Evolutionary conservation across 1,140 invertebrate species (phyloP).

Genomic region (Cepaea nemoralis): DNA sequence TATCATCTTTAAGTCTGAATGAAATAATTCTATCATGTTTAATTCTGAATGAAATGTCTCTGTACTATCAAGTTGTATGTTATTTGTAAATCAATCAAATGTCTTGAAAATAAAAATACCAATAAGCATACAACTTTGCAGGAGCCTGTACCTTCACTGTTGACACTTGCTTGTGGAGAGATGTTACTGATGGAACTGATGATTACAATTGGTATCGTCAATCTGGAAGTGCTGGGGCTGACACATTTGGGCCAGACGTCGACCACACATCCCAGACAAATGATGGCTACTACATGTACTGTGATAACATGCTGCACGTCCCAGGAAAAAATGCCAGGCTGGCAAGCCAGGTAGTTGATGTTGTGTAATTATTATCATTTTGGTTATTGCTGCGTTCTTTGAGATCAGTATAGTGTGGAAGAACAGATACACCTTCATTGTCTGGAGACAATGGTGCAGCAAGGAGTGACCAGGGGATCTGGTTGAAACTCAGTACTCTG

Average conservation of each 20-base stretch:
- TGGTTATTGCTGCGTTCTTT: not conserved
- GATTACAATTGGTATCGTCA: constrained; percentile 65
- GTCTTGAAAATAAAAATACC: too few relatives aligned
- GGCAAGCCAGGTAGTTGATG: constrained; percentile 38
- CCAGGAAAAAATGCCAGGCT: constrained; percentile 37
- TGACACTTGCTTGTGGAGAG: constrained; percentile 62
- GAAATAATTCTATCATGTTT: too few relatives aligned
- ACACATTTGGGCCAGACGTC: constrained; percentile 58
- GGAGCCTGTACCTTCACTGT: constrained; percentile 63
- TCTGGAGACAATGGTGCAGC: too few relatives aligned
- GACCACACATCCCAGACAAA: constrained; percentile 60
- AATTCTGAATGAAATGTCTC: too few relatives aligned
- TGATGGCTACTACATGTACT: constrained; percentile 40
- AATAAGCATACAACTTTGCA: constrained; percentile 24
- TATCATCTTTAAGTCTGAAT: too few relatives aligned
- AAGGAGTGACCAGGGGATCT: too few relatives aligned
- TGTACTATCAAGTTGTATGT: too few relatives aligned
- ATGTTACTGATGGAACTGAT: constrained; percentile 55
- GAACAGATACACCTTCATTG: too few relatives aligned
- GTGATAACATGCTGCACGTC: not conserved
- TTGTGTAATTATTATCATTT: not conserved
- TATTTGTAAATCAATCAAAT: too few relatives aligned
- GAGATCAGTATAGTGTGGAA: not conserved
- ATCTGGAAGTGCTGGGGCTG: constrained; percentile 51
- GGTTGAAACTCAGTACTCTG: too few relatives aligned